Base-by-base conservation (phyloP, 2,888 invertebrate genomes). In the Silvanus unidentatus region DNA sequence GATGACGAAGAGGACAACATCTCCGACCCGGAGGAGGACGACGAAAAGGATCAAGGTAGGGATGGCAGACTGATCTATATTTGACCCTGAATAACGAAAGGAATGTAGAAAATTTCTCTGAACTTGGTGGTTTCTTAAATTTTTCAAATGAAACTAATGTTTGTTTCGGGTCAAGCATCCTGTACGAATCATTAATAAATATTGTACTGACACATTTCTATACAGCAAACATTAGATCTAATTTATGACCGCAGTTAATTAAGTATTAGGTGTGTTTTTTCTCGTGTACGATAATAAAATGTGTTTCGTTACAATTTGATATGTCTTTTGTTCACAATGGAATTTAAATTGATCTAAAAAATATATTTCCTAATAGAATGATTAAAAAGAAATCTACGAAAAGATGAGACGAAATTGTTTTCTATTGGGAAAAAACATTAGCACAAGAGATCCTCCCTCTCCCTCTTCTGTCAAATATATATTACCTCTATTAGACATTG, bases 1-100 rank as follows among this genome's bases (percentile, higher is more conserved):
- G 88, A 89, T 61, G 84, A 87, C 35, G 91, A 91, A 66, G 91
- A 91, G 65, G 91, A 90, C 58, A 88, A 88, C 67, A 81, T 88
- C 59, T 88, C 89, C 58, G 92, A 92, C 66, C 86, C 88, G 52
- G 89, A 91, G 57, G 84, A 85, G 54, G 87, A 88, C 63, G 86
- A 88, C 62, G 86, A 88, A 52, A 88, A 88, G 71, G 90, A 91
- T 66, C 86, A 87, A 73, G 88, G 87, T 87, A 65, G 49, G 45
- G 3, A n/a, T n/a, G n/a, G n/a, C n/a, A n/a, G n/a, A n/a, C n/a
- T n/a, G n/a, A n/a, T n/a, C 1, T 39, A n/a, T 36, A n/a, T n/a
- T n/a, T n/a, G n/a, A n/a, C n/a, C n/a, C n/a, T n/a, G n/a, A n/a
- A n/a, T n/a, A n/a, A n/a, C n/a, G n/a, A 22, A 22, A 22, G 22